Conservation (phyloP, 2,113 vertebrate species). For the Octodon degus region DNA sequence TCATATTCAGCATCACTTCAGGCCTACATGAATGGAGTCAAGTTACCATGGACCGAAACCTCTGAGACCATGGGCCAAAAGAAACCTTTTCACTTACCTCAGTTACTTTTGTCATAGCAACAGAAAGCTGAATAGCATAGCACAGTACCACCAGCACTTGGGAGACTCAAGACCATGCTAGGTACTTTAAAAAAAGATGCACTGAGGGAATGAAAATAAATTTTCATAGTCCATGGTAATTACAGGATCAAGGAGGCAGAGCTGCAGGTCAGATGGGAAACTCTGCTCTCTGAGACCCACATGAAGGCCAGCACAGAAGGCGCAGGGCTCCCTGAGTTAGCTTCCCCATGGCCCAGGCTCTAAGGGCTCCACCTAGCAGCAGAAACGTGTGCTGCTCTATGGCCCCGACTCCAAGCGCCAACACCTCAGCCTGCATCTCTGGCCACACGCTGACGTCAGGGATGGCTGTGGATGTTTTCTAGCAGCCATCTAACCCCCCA, state of each 20-base stretch:
- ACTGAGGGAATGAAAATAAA: not conserved
- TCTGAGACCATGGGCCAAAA: not conserved
- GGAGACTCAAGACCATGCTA: not conserved
- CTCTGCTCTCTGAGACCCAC: not conserved
- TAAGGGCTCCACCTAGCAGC: not conserved
- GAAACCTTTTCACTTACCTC: not conserved
- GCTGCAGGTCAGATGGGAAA: not conserved
- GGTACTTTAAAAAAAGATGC: not conserved
- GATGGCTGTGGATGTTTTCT: not conserved
- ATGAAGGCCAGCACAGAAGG: not conserved
- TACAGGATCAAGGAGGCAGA: not conserved
- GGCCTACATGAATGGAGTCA: not conserved
- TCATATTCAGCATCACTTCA: not conserved
- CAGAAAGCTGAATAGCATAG: not conserved
- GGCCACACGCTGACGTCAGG: not conserved
- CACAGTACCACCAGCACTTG: not conserved
- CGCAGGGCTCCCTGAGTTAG: not conserved
- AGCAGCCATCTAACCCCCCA: not conserved
- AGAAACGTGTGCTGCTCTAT: not conserved
- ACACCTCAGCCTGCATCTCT: not conserved
- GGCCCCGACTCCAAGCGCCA: not conserved
- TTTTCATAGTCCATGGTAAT: not conserved
- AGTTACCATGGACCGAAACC: not conserved
- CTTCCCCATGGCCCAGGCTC: accelerated
- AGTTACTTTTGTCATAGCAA: not conserved